Evolutionary conservation across 2,888 invertebrate genomes (phyloP).

Genomic region (Mayetiola destructor): DNA sequence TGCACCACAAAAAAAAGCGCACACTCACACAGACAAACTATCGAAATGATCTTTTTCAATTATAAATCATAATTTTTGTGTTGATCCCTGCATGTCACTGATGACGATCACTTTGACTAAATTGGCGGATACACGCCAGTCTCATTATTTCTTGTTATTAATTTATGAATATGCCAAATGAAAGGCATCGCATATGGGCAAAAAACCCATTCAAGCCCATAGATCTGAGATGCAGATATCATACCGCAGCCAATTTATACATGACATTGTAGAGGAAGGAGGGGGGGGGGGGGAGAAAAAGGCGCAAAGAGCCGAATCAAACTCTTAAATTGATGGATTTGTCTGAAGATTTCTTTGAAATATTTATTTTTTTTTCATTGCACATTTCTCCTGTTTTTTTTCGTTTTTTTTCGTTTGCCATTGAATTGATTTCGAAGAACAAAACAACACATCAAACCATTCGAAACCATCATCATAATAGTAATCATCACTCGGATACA

Average conservation of each 20-base stretch:
- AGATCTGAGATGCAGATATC: not conserved
- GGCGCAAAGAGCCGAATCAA: too few relatives aligned
- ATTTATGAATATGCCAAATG: constrained; percentile 6
- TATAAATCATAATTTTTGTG: constrained; percentile 1
- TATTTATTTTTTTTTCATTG: constrained; percentile 2
- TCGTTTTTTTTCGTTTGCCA: too few relatives aligned
- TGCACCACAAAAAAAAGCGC: not conserved
- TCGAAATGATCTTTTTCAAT: constrained; percentile 6
- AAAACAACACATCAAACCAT: too few relatives aligned
- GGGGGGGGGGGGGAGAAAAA: too few relatives aligned
- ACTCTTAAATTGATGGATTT: constrained; percentile 12
- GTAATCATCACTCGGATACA: too few relatives aligned
- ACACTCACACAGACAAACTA: not conserved
- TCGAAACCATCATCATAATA: too few relatives aligned
- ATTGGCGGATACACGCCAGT: constrained; percentile 12
- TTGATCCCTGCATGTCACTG: not conserved
- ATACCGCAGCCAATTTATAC: too few relatives aligned
- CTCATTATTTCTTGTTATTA: not conserved
- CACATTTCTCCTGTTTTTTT: too few relatives aligned
- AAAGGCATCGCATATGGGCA: not conserved
- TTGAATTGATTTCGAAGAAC: too few relatives aligned
- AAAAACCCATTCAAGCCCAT: not conserved
- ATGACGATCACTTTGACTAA: constrained; percentile 8
- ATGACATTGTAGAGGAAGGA: too few relatives aligned
- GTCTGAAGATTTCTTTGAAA: constrained; percentile 7